Percentiles rank a stretch among this genome's conserved stretches.
These are phyloP conservation scores for Drosophila tani DNA, from an alignment of 1,140 invertebrate genomes.

Conservation along the genomic window DNA sequence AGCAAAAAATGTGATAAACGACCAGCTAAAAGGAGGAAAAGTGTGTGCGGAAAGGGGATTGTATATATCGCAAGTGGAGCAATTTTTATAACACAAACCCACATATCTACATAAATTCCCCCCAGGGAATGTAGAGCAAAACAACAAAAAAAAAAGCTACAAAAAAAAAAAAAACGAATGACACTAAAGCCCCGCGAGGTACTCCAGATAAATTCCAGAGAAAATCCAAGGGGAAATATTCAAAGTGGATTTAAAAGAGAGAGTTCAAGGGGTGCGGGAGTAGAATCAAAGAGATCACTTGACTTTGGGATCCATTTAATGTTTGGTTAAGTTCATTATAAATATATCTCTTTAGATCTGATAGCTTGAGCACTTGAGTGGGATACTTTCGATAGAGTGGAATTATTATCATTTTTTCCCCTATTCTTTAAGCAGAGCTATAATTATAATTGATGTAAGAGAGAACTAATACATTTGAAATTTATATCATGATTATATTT, in stretches of 20 bases:
- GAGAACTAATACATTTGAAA: no score
- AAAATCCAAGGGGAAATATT: slow-evolving; percentile 14
- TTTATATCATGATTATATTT: background rate
- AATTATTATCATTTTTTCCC: no score
- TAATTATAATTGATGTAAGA: no score
- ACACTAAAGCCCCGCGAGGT: slow-evolving; percentile 1
- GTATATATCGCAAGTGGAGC: slow-evolving; percentile 33
- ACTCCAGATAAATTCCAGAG: slow-evolving; percentile 14
- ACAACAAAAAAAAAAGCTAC: background rate
- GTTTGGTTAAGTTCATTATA: background rate
- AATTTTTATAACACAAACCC: slow-evolving; percentile 50
- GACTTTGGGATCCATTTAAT: slow-evolving; percentile 6
- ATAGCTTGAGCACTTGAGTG: background rate
- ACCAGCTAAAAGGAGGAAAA: slow-evolving; percentile 42
- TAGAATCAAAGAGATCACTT: slow-evolving; percentile 12
- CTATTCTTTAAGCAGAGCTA: no score
- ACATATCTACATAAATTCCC: slow-evolving; percentile 36
- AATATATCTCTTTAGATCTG: slow-evolving; percentile 1
- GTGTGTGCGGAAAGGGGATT: slow-evolving; percentile 1
- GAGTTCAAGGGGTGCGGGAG: background rate
- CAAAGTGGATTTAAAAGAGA: slow-evolving; percentile 2
- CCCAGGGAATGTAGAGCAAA: slow-evolving; percentile 19
- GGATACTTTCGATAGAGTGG: background rate
- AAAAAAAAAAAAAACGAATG: background rate
- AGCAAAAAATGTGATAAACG: slow-evolving; percentile 54